Evolutionary conservation across 1,140 invertebrate genomes (phyloP), one percentile per base, ranked within the genome.

Genomic region (Drosophila baimaii): DNA sequence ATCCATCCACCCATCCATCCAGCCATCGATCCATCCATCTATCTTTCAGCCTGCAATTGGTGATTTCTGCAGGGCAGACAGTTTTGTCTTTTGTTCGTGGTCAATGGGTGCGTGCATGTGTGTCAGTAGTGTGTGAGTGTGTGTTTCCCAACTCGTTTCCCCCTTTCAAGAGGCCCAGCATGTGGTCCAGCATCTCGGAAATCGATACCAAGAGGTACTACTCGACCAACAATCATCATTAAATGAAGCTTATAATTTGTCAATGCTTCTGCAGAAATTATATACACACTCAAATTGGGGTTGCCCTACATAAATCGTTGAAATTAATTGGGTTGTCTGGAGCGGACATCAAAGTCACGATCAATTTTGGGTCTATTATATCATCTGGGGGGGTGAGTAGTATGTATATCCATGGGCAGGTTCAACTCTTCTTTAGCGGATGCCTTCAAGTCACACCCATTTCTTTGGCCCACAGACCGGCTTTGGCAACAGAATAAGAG

Each of bases 371-470:
- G 27, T 13, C 3, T 39, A 72, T 71, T 72, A 41, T 71, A 58
- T 58, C 33, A 71, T 43, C 47, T 54, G 59, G 13, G 41, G 19
- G n/a, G n/a, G n/a, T n/a, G n/a, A 69, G 55, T 52, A 29, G 12
- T 52, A 3, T 10, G 21, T 13, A 68, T 41, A 41, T 59, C 25
- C 21, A 33, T 31, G 1, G 47, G 44, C 59, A 41, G 46, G 46
- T 66, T 52, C 13, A 31, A 3, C 44, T 43, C 33, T 49, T 43
- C 33, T 49, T 39, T 23, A 9, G 49, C n/a, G 12, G 21, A 43
- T 21, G 25, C 44, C 33, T 49, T 69, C 29, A 10, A 76, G 55
- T 43, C 71, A 41, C 71, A 71, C 61, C 80, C 76, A 83, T 83
- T 71, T 83, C 46, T 59, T 58, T 39, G 25, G 64, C 31, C 21